Percentiles rank a stretch among this genome's conserved stretches.
Evolutionary conservation across 2,888 invertebrate genomes (phyloP).

Genomic region (Helicoverpa assulta): DNA sequence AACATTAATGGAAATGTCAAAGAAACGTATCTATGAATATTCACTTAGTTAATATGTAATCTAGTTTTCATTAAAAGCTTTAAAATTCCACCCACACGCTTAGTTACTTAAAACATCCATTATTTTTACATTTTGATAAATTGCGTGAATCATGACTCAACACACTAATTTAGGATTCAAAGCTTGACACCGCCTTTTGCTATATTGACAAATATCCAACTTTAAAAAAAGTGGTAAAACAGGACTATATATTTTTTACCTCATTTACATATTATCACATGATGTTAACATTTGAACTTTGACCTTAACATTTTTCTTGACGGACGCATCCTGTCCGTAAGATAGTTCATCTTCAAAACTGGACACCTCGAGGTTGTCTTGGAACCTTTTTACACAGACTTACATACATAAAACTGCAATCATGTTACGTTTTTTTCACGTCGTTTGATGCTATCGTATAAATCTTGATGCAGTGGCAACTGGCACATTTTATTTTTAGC

Average conservation of each 20-base stretch:
- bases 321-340: slow-evolving; percentile 34
- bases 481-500: background rate
- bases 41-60: background rate
- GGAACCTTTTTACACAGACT: slow-evolving; percentile 18
- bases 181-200: slow-evolving; percentile 11
- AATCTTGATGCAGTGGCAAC: background rate
- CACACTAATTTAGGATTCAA: slow-evolving; percentile 31
- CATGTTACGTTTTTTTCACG: slow-evolving; percentile 7
- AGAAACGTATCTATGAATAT: background rate
- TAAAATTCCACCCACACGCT: slow-evolving; percentile 3
- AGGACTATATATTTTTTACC: slow-evolving; percentile 27
- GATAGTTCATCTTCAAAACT: slow-evolving; percentile 39
- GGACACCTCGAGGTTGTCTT: slow-evolving; percentile 42
- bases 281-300: slow-evolving; percentile 33
- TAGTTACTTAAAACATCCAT: background rate
- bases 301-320: slow-evolving; percentile 31
- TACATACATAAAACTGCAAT: slow-evolving; percentile 1
- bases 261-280: slow-evolving; percentile 51
- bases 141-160: slow-evolving; percentile 4
- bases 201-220: slow-evolving; percentile 27
- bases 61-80: background rate
- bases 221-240: slow-evolving; percentile 36
- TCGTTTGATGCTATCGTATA: slow-evolving; percentile 9
- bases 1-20: slow-evolving; percentile 1
- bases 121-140: slow-evolving; percentile 27